Percentiles rank a stretch among this genome's conserved stretches.
phyloP scores from a whole-genome alignment of 1,140 invertebrate species.

The Mesaphorura yosii region DNA sequence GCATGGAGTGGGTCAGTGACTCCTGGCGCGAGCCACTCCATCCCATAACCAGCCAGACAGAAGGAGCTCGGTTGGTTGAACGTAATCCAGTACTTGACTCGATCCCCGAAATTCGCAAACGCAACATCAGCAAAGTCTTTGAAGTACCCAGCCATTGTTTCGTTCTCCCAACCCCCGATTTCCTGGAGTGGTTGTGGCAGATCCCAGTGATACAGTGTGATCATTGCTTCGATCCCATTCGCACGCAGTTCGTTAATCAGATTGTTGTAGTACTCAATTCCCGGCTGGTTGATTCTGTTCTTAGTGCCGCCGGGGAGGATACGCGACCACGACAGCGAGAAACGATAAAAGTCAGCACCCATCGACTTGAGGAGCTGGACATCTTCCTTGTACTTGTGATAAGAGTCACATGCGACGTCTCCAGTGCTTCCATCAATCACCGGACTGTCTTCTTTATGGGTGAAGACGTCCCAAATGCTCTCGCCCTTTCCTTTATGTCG shows the following conservation, averaged over 20 bases:
- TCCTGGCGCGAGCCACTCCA: conserved; percentile 16
- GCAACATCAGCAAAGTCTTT: conserved; percentile 36
- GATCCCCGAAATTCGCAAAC: conserved; percentile 36
- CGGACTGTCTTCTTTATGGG: conserved; percentile 35
- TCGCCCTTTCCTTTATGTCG: too few species aligned
- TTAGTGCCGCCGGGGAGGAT: conserved; percentile 22
- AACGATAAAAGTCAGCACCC: conserved; percentile 30
- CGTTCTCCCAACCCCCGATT: conserved; percentile 38
- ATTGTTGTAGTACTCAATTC: conserved; percentile 36
- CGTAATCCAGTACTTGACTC: conserved; percentile 41
- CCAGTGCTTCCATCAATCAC: conserved; percentile 42
- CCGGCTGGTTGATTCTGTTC: conserved; percentile 24
- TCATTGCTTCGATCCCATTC: conserved; percentile 36
- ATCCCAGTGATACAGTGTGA: conserved; percentile 61
- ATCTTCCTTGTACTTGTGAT: conserved; percentile 43
- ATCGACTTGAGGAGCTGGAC: conserved; percentile 38
- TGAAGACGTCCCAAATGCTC: conserved; percentile 44
- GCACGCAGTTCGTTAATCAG: conserved; percentile 33
- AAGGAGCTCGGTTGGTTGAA: conserved; percentile 34
- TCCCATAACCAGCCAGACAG: conserved; percentile 19
- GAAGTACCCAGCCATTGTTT: conserved; percentile 34
- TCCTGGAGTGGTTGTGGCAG: conserved; percentile 42
- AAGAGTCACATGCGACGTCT: conserved; percentile 47
- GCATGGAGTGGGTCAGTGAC: neutral
- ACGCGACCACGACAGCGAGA: conserved; percentile 28